Evolutionary conservation across 2,888 invertebrate genomes (phyloP).

Genomic region (Andrena trimmerana): DNA sequence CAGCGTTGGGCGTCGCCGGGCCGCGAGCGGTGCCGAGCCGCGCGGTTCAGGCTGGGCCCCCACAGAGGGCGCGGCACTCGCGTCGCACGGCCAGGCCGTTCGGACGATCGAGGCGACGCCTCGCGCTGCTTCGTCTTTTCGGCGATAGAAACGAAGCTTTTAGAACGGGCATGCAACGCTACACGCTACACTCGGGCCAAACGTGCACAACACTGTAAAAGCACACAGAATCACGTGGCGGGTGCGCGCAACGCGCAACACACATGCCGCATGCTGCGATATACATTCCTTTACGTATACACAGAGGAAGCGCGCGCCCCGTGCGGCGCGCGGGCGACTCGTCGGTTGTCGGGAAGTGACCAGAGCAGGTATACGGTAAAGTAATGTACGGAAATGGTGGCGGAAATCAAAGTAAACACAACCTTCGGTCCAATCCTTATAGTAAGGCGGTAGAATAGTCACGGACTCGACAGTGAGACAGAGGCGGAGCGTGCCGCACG

Average conservation of each 20-base stretch:
- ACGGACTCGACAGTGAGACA: conserved; percentile 77
- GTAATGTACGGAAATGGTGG: conserved; percentile 69
- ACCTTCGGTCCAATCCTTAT: conserved; percentile 85
- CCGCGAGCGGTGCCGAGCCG: background rate
- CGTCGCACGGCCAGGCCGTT: too few relatives aligned
- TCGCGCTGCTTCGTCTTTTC: conserved; percentile 4
- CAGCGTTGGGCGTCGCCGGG: background rate
- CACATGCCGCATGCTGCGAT: conserved; percentile 72
- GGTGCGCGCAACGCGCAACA: conserved; percentile 29
- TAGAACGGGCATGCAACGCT: conserved; percentile 34
- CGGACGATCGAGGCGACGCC: background rate
- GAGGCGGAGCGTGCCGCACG: conserved; percentile 33
- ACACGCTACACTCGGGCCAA: conserved; percentile 6
- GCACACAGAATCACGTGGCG: conserved; percentile 9
- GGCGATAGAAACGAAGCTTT: conserved; percentile 31
- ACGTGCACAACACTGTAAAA: conserved; percentile 41
- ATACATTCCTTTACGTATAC: conserved; percentile 9
- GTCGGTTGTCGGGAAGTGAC: conserved; percentile 37
- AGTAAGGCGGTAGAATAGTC: conserved; percentile 81
- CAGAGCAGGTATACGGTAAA: conserved; percentile 58
- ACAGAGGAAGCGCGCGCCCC: conserved; percentile 48
- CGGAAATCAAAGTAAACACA: conserved; percentile 79
- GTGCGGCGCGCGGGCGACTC: conserved; percentile 24
- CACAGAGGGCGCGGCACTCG: too few relatives aligned
- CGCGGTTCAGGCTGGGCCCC: background rate